Base-by-base conservation (phyloP, 2,888 invertebrate species). In the Chymomyza procnemis region DNA sequence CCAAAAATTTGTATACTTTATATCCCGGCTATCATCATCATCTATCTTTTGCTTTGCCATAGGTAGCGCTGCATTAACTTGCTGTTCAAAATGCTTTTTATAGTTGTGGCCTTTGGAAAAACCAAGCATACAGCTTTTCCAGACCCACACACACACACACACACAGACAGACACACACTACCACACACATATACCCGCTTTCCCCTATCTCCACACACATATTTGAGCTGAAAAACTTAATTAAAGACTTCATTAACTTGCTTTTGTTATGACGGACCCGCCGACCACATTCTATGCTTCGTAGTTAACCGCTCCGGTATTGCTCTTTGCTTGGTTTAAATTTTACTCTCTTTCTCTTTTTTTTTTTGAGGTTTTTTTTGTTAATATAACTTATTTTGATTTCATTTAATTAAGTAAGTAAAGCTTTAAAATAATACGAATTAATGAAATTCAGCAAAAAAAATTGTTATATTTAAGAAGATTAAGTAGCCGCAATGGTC, bases 211-310 rank as follows among this genome's bases (percentile, higher is more conserved):
- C n/a, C n/a, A 34, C 34, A 52, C 14, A 50, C 34, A 41, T 3
- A 41, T 41, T 41, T 41, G 12, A 63, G 63, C 69, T 75, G 34
- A 68, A 75, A 67, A 81, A 82, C 83, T 83, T 79, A 79, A 82
- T 82, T 83, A 82, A 81, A 74, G 78, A 81, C 79, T 79, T 82
- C 75, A 82, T 82, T 83, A 79, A 75, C 75, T 67, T 68, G 77
- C 75, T 73, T 79, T 75, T 79, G 71, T 76, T 73, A 66, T 71
- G 72, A 59, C 58, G 48, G 30, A 16, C 19, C n/a, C n/a, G n/a
- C n/a, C 14, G 18, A 26, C 48, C 57, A 57, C 50, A 50, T 16
- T 50, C 19, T 50, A 50, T 50, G 19, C 18, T 16, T 19, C 14
- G 18, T 50, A 50, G 16, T 19, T 50, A 19, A 19, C 19, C 50